Base-by-base conservation (phyloP, 2,113 vertebrate genomes). In the Chelonoidis abingdonii region DNA sequence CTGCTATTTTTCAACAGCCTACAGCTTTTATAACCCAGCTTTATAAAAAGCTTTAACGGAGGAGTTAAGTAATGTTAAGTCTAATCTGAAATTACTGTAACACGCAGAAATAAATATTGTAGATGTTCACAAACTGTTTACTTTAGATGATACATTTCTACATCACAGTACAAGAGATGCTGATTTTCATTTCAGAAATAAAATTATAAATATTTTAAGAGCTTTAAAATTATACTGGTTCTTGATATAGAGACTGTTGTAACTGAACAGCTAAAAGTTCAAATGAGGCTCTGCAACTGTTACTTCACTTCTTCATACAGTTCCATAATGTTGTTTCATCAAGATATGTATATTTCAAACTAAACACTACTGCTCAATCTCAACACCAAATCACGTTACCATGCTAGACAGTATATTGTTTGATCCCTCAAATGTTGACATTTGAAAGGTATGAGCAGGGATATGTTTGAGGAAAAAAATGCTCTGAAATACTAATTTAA, bases 11-110 rank as follows among this genome's bases (percentile, higher is more conserved):
- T 78, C 10, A 78, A 47, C 29, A 97, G 95, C 96, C 94, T 97
- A 88, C 41, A 79, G 83, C 84, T 95, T 89, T 80, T 5, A 80
- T 84, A 97, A 84, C 65, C 65, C 93, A 93, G 86, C 79, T 90
- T 94, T 84, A 93, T 53, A 92, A 95, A 69, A 72, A 97, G 96
- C 85, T 87, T 96, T 52, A 87, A 86, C 90, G 21, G 94, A 88
- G 75, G 47, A 47, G 24, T 78, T 47, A 78, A 78, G 25, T 25
- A 44, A 44, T 17, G n/a, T n/a, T n/a, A 72, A 72, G 1, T 72
- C n/a, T 72, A 38, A 38, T 27, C 25, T 78, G 41, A 47, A 78
- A 47, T 47, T 47, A 44, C 44, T 78, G 24, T 78, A 78, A 78
- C 38, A 78, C 2, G 2, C 24, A 78, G 21, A 25, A 78, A 76